Base-by-base conservation (phyloP, 1,140 invertebrate species). In the Riptortus pedestris region DNA sequence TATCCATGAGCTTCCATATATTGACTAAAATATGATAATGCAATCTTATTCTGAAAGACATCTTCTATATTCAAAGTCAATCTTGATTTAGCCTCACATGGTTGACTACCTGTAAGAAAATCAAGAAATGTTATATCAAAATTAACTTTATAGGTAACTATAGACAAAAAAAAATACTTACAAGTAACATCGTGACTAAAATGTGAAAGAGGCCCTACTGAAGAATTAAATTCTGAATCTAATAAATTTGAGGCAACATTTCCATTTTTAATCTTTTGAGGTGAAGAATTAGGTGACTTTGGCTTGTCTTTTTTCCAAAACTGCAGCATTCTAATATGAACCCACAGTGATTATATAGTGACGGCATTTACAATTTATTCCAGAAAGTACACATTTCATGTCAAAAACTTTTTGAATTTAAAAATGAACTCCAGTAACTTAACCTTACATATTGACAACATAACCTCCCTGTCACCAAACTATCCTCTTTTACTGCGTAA, bases 301-400 rank as follows among this genome's bases (percentile, higher is more conserved):
- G 62, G 48, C 62, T 66, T 67, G 9, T 57, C 59, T 38, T 67
- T 67, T 33, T 60, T 67, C 62, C 62, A 67, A 67, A 67, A 67
- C 27, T 67, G 66, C 24, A 67, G 62, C 66, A 67, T 67, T 47
- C 9, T 62, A 62, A 62, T 43, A 26, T 62, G 51, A 26, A 38
- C 16, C 28, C 27, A 59, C 11, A 31, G 33, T 27, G 14, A n/a
- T 31, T 33, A 55, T 55, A 12, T 11, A 55, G 16, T 24, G 5
- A 55, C 18, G 51, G 16, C 24, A 26, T 24, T 24, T 55, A 24
- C 22, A 47, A n/a, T 20, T 47, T n/a, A 22, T n/a, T 18, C 45
- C 45, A 47, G n/a, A 12, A 22, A 18, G 18, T 47, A 47, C 2
- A 20, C 18, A 3, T 22, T n/a, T n/a, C 16, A 47, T n/a, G 22